Conservation (phyloP, 92 coral and sea anemone genomes). For the Phenganax subtilis region DNA sequence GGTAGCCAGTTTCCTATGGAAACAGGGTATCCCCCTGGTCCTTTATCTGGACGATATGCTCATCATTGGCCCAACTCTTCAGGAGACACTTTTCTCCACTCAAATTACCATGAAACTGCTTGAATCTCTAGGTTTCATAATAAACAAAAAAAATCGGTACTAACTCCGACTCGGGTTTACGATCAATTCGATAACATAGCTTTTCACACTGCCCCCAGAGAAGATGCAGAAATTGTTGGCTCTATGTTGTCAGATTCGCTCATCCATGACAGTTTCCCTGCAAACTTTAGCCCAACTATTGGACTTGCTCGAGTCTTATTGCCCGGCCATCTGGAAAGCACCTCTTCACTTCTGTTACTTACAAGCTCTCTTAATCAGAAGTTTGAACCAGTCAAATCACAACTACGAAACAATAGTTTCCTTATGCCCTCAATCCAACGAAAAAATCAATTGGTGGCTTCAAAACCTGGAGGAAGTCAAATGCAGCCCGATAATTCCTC, state of each 20-base stretch:
- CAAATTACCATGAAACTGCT: not conserved
- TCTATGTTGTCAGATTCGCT: conserved; percentile 12
- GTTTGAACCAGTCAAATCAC: conserved; percentile 26
- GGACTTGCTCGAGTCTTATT: conserved; percentile 30
- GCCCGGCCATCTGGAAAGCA: conserved; percentile 41
- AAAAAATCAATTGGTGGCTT: conserved; percentile 43
- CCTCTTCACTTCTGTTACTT: conserved; percentile 44
- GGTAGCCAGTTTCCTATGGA: conserved; percentile 43
- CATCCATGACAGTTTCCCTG: not conserved
- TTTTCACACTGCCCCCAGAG: too few relatives aligned
- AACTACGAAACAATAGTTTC: conserved; percentile 30
- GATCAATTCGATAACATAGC: too few relatives aligned
- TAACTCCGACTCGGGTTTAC: not conserved
- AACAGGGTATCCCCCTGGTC: conserved; percentile 37
- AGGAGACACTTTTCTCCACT: conserved; percentile 5
- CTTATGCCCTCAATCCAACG: conserved; percentile 16
- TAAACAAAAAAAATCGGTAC: conserved; percentile 20
- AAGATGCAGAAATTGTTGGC: too few relatives aligned
- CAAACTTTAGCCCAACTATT: conserved; percentile 33
- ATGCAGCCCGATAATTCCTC: conserved; percentile 24
- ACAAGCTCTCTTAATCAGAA: conserved; percentile 38
- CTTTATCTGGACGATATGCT: conserved; percentile 49
- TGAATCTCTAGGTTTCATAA: conserved; percentile 9
- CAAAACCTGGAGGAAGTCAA: conserved; percentile 23
- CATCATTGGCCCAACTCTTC: not conserved